Evolutionary conservation across 2,113 vertebrate species (phyloP).

Genomic region (Ctenomys sociabilis): DNA sequence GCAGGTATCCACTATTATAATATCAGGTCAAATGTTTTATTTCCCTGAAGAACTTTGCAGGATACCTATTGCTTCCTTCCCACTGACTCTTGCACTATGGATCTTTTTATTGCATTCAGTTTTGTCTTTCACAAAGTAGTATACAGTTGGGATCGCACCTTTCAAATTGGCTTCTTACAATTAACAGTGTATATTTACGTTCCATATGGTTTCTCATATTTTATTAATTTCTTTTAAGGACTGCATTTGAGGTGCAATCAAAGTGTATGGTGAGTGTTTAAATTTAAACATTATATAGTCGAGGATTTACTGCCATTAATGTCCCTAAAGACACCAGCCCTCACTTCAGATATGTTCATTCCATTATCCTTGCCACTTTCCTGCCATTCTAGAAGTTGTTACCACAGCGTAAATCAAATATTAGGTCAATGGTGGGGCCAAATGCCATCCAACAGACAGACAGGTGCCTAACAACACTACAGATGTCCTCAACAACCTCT

Average conservation of each 20-base stretch:
- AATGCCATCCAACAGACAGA: neutral
- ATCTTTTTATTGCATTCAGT: neutral
- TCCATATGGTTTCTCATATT: neutral
- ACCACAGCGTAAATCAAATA: neutral
- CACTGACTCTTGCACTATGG: rapidly evolving
- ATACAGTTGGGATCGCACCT: neutral
- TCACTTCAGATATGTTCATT: neutral
- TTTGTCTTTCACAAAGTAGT: neutral
- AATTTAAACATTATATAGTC: neutral
- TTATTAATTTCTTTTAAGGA: neutral
- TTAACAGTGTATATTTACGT: neutral
- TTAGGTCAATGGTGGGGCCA: neutral
- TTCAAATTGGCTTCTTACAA: neutral
- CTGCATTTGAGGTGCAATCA: neutral
- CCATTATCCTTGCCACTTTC: neutral
- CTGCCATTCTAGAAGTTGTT: neutral
- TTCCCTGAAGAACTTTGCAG: neutral
- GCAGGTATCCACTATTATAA: too few species aligned
- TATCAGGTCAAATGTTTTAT: neutral
- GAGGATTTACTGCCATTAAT: neutral
- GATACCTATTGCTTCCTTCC: neutral
- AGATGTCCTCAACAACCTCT: neutral
- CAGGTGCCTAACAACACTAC: neutral
- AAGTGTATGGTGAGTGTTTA: neutral
- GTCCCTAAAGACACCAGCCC: neutral